phyloP scores from a whole-genome alignment of 2,797 vertebrate species.

The Artibeus lituratus region DNA sequence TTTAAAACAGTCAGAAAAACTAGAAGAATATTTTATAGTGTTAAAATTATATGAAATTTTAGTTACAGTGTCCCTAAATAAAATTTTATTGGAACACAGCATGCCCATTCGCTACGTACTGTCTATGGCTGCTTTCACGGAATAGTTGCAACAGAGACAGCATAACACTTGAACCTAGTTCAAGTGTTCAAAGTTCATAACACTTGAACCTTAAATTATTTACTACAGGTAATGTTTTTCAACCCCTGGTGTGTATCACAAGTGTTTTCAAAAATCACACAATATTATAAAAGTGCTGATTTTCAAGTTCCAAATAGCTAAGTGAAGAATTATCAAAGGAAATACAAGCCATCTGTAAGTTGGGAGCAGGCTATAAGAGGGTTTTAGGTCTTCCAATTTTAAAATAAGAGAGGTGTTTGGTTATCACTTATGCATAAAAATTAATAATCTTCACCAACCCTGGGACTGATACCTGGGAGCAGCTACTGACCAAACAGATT shows the following conservation, averaged over 20 bases:
- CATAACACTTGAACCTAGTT: background rate
- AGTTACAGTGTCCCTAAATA: background rate
- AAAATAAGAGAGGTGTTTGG: slow-evolving; percentile 7
- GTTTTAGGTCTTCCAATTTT: background rate
- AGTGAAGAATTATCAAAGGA: slow-evolving; percentile 16
- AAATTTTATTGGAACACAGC: background rate
- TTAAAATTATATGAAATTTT: background rate
- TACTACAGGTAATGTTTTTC: background rate
- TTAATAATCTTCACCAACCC: background rate
- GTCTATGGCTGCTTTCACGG: background rate
- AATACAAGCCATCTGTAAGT: background rate
- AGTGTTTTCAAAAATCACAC: background rate
- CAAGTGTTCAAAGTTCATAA: too few relatives aligned
- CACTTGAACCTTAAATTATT: background rate
- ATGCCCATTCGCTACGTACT: background rate
- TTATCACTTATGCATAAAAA: background rate
- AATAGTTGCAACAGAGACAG: background rate
- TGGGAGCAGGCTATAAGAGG: background rate
- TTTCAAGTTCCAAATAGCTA: background rate
- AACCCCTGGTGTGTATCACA: background rate
- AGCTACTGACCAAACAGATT: background rate
- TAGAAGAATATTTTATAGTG: background rate
- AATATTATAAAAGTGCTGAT: background rate
- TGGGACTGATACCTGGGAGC: background rate
- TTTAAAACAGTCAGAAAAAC: background rate